Base-by-base conservation (phyloP, 2,797 vertebrate species). In the Megalops cyprinoides region DNA sequence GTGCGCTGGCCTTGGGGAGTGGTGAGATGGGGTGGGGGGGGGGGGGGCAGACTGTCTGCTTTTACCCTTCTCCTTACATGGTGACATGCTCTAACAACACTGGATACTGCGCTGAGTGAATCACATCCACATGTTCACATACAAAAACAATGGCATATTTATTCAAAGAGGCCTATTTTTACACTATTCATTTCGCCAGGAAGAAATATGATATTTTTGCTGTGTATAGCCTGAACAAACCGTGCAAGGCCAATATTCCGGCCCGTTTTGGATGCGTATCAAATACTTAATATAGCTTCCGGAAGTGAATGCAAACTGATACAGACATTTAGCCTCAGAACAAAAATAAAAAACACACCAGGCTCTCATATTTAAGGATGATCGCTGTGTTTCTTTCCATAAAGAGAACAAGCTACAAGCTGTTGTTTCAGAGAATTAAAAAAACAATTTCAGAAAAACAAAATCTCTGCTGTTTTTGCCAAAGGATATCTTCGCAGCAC, bases 121-220 rank as follows among this genome's bases (percentile, higher is more conserved):
- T 85, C 23, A 53, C 71, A 83, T 75, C 80, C 83, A 87, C 78
- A 85, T 83, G 82, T 71, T 82, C 74, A 73, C 60, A 46, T 79
- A 74, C 23, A 60, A 73, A 81, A 46, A 84, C 81, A 84, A 71
- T 56, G 67, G 74, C 71, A 31, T 62, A 79, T 77, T 82, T 82
- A 82, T 80, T 80, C 73, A 83, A 56, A 23, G 4, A 23, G 14
- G 20, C 76, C 76, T 78, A 77, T 39, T 42, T 51, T 69, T 58
- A 77, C 15, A 76, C 76, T 28, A 62, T 34, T 31, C 69, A 71
- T 79, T 53, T 51, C 18, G 3, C 65, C 28, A 48, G 20, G 60
- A 51, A 51, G 1, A 58, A 34, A 65, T 53, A 65, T 8, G 60
- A 65, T 31, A 65, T 65, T 7, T 31, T 23, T 34, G 9, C 31